phyloP scores from a whole-genome alignment of 2,113 vertebrate genomes.

The Delphinus delphis region DNA sequence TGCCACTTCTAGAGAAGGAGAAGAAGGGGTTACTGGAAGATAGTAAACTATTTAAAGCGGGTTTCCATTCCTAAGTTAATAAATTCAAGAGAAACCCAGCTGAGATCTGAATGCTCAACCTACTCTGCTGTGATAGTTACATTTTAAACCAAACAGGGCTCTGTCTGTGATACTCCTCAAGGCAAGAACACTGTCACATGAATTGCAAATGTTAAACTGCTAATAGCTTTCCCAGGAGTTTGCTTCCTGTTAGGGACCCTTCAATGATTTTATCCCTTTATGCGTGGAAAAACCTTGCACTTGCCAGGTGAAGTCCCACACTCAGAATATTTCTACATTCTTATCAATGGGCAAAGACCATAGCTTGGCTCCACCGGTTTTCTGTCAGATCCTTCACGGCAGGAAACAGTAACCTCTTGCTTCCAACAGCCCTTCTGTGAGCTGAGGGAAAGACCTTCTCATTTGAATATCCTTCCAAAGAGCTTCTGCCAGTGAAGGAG shows the following conservation, averaged over 20 bases:
- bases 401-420: neutral
- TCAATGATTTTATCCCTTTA: constrained; percentile 49
- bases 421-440: neutral
- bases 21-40: constrained; percentile 20
- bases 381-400: neutral
- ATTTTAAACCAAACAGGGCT: constrained; percentile 70
- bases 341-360: neutral
- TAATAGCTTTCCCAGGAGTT: constrained; percentile 66
- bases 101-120: constrained; percentile 53
- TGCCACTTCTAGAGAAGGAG: neutral
- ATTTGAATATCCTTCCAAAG: fast-evolving
- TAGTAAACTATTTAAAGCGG: constrained; percentile 38
- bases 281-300: constrained; percentile 42
- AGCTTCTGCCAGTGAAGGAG: fast-evolving
- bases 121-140: constrained; percentile 38
- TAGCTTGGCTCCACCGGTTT: neutral
- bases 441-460: no score
- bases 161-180: neutral
- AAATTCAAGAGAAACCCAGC: constrained; percentile 64
- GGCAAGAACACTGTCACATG: constrained; percentile 58
- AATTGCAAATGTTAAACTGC: constrained; percentile 68
- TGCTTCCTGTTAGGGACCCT: constrained; percentile 64
- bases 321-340: neutral
- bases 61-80: constrained; percentile 70
- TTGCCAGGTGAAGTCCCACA: neutral